Evolutionary conservation across 2,113 vertebrate species (phyloP).

Genomic region (Murina feae): DNA sequence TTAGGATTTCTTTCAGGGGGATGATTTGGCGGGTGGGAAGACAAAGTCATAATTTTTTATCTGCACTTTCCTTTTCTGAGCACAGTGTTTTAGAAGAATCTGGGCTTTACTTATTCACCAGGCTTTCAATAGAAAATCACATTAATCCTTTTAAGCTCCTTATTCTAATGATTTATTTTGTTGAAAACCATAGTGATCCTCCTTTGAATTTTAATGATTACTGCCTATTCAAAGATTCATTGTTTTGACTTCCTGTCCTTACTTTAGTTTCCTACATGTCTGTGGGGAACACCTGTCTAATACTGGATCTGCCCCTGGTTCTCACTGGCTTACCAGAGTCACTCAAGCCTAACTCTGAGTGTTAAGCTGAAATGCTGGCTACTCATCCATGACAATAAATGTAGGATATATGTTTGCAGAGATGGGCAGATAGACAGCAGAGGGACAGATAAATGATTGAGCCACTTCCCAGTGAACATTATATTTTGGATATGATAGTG

Average conservation of each 20-base stretch:
- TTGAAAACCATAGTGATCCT: slow-evolving; percentile 90
- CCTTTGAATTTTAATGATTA: slow-evolving; percentile 93
- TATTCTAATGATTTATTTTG: slow-evolving; percentile 96
- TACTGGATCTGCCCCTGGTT: slow-evolving; percentile 85
- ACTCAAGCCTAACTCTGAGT: slow-evolving; percentile 86
- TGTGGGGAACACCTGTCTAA: slow-evolving; percentile 91
- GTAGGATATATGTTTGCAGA: slow-evolving; percentile 78
- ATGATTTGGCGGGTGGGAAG: slow-evolving; percentile 50
- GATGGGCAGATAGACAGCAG: slow-evolving; percentile 82
- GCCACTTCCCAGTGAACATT: slow-evolving; percentile 74
- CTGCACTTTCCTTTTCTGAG: slow-evolving; percentile 80
- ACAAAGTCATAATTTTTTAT: slow-evolving; percentile 77
- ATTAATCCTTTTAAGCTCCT: slow-evolving; percentile 94
- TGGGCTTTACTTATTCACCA: slow-evolving; percentile 84
- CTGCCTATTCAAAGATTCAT: slow-evolving; percentile 91
- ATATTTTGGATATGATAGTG: slow-evolving; percentile 58
- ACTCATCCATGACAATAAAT: slow-evolving; percentile 84
- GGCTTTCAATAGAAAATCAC: slow-evolving; percentile 90
- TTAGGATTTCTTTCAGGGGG: slow-evolving; percentile 67
- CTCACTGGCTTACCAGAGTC: slow-evolving; percentile 85
- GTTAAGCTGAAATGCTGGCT: slow-evolving; percentile 82
- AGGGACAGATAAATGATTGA: slow-evolving; percentile 76
- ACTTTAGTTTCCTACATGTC: slow-evolving; percentile 90
- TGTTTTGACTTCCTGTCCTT: slow-evolving; percentile 95
- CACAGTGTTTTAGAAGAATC: slow-evolving; percentile 82